Base-by-base conservation (phyloP, 2,888 invertebrate genomes). In the Oscheius sp. region DNA sequence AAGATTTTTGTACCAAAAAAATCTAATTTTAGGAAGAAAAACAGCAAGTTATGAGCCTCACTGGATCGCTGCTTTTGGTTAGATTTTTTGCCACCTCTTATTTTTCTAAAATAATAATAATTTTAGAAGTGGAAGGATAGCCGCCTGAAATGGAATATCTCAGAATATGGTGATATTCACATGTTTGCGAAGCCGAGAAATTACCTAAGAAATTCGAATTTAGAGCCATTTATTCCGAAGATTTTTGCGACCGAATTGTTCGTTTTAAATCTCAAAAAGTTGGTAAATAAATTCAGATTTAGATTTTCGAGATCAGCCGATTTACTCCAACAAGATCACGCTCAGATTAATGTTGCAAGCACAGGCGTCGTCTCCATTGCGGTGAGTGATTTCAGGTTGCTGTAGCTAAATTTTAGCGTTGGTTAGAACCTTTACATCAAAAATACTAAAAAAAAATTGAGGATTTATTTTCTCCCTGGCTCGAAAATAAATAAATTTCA, bases 191-290 rank as follows among this genome's bases (percentile, higher is more conserved):
- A 52, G 23, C 48, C 33, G 1, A 64, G 48, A 33, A 29, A 17
- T 10, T 37, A 48, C 33, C 34, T 64, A 17, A 46, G 33, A 27
- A 20, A 17, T 1, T 34, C 52, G 8, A 31, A 64, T 20, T 17
- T 34, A 25, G 45, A 64, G 31, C 64, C 64, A 1, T 64, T 48
- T n/a, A 48, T 64, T 31, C 64, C 64, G 8, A 64, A 37, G 37
- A 17, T 64, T 5, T 52, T 34, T 31, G 50, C 37, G 4, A 64
- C 64, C 1, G 64, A 64, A 27, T 23, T 64, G 64, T 64, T 23
- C 39, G 61, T 39, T 37, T 39, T 37, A 5, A 3, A n/a, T n/a
- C n/a, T n/a, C n/a, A n/a, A n/a, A n/a, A n/a, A n/a, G n/a, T n/a
- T n/a, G n/a, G n/a, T n/a, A n/a, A n/a, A n/a, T n/a, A n/a, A n/a